A percentile compares a stretch with the other conserved stretches of the same genome.
Conservation (phyloP, 2,797 vertebrate species). For the Gallinago nigripennis region DNA sequence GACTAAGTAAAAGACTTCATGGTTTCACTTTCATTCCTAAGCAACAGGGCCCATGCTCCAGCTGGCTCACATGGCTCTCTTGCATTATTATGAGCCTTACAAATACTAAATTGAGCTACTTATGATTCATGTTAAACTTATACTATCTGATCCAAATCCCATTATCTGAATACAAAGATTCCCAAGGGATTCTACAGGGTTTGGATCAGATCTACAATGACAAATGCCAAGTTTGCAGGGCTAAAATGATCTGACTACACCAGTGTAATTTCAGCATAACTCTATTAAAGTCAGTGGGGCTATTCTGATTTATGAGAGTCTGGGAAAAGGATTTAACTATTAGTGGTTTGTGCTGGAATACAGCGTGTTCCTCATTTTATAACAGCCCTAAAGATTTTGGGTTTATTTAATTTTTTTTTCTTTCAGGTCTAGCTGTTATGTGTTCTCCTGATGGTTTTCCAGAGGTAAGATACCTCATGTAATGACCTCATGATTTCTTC, state of each 20-base stretch:
- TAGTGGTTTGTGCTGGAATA: not conserved
- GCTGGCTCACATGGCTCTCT: not conserved
- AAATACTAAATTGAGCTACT: not conserved
- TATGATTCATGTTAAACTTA: constrained; percentile 25
- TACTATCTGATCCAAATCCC: not conserved
- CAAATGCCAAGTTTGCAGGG: not conserved
- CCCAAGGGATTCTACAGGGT: not conserved
- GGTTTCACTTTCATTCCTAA: not conserved
- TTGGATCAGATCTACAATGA: not conserved
- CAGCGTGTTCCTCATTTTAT: not conserved
- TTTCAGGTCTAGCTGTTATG: not conserved
- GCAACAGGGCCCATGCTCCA: not conserved
- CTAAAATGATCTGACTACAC: constrained; percentile 10
- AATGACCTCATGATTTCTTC: not conserved
- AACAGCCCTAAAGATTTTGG: not conserved
- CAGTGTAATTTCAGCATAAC: not conserved
- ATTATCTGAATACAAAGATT: constrained; percentile 11
- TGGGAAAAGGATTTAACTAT: not conserved
- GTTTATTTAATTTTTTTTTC: not conserved
- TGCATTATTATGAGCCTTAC: not conserved
- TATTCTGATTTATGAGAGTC: not conserved
- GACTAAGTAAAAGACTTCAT: not conserved
- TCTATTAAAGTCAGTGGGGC: not conserved
- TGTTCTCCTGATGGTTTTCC: not conserved
- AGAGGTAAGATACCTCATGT: not conserved